Percentiles rank a stretch among this genome's conserved stretches.
phyloP scores from a whole-genome alignment of 2,113 vertebrate species.

The Ahaetulla prasina region DNA sequence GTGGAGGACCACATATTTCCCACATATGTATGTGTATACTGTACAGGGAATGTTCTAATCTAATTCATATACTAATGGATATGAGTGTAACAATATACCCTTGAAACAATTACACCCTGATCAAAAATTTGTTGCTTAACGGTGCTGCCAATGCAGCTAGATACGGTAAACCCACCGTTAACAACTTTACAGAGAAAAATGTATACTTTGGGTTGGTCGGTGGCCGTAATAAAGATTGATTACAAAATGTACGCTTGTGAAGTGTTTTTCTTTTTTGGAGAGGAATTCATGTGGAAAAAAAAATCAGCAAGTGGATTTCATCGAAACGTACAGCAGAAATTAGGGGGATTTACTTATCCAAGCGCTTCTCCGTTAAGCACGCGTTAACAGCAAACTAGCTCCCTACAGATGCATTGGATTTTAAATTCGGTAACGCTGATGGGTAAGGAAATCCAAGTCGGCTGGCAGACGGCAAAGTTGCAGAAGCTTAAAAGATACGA shows the following conservation, averaged over 20 bases:
- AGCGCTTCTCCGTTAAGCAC: not conserved
- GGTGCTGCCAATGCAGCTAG: not conserved
- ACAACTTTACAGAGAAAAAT: not conserved
- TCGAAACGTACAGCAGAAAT: not conserved
- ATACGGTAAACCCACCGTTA: not conserved
- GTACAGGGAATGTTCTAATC: too few relatives aligned
- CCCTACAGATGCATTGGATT: not conserved
- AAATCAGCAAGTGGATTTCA: not conserved
- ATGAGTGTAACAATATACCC: not conserved
- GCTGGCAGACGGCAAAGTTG: not conserved
- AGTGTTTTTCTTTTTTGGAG: not conserved
- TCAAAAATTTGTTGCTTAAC: not conserved
- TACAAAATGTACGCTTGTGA: not conserved
- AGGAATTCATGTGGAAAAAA: not conserved
- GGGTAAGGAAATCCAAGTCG: not conserved
- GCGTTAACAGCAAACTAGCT: not conserved
- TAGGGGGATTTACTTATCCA: not conserved
- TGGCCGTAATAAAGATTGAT: not conserved
- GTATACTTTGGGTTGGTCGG: not conserved
- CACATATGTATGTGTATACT: not conserved
- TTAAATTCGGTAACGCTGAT: not conserved
- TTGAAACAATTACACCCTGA: not conserved
- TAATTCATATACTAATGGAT: not conserved
- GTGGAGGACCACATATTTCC: not conserved
- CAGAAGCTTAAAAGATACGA: not conserved